phyloP scores from a whole-genome alignment of 1,140 invertebrate genomes.

The Lepidurus apus region DNA sequence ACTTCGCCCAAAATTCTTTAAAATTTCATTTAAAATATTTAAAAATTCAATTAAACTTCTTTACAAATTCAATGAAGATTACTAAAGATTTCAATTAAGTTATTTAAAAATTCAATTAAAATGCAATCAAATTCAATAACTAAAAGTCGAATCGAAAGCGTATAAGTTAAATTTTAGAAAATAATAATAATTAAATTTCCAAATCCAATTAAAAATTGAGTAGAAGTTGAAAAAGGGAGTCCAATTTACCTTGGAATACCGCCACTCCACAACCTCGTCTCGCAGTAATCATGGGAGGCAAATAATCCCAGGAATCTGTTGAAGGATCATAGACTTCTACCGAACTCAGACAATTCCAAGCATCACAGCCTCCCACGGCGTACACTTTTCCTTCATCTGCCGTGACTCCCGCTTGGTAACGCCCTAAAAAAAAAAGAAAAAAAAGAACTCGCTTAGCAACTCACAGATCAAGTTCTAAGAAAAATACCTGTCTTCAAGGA shows the following conservation, averaged over 20 bases:
- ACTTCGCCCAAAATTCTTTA: too few relatives aligned
- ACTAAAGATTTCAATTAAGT: too few relatives aligned
- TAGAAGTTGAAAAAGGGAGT: constrained; percentile 37
- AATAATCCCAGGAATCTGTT: constrained; percentile 50
- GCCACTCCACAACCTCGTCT: constrained; percentile 62
- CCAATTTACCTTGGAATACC: constrained; percentile 52
- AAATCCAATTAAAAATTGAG: neutral
- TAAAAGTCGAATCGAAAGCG: too few relatives aligned
- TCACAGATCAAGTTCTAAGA: neutral
- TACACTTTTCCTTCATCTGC: constrained; percentile 61
- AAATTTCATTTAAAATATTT: too few relatives aligned
- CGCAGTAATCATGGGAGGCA: constrained; percentile 55
- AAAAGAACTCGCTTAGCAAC: constrained; percentile 8
- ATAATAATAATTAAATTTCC: too few relatives aligned
- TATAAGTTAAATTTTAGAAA: too few relatives aligned
- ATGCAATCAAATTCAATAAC: too few relatives aligned
- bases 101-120: too few relatives aligned
- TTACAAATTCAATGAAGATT: too few relatives aligned
- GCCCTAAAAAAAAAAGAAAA: constrained; percentile 48
- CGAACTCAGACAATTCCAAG: constrained; percentile 67
- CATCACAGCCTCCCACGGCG: constrained; percentile 74
- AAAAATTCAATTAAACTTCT: too few relatives aligned
- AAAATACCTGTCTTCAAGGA: constrained; percentile 55
- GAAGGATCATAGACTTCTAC: constrained; percentile 65
- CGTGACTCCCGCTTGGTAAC: constrained; percentile 72